Conservation (phyloP, 2,797 vertebrate species). For the Rhyacichthys aspro region DNA sequence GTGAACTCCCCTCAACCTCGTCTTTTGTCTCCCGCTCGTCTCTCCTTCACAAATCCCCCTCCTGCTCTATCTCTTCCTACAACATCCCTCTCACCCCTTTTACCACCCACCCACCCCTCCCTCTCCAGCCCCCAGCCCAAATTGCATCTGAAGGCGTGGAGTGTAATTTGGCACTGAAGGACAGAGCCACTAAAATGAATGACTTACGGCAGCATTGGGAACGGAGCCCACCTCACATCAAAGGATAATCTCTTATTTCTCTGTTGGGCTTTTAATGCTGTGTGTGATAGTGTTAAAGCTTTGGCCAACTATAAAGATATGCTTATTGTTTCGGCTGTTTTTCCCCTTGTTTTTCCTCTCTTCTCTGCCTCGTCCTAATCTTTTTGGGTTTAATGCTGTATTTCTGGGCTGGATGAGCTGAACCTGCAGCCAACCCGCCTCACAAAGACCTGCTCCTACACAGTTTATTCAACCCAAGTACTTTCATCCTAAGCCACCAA, state of each 20-base stretch:
- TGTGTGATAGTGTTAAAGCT: constrained; percentile 65
- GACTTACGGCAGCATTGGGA: constrained; percentile 77
- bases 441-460: constrained; percentile 39
- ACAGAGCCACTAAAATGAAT: constrained; percentile 67
- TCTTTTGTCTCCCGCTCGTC: constrained; percentile 32
- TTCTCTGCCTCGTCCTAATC: constrained; percentile 31
- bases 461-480: constrained; percentile 52
- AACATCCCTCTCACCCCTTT: constrained; percentile 35
- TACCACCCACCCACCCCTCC: constrained; percentile 19
- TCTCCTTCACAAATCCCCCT: constrained; percentile 25
- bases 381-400: constrained; percentile 38
- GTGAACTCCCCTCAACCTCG: constrained; percentile 33
- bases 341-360: constrained; percentile 31
- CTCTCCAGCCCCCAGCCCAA: constrained; percentile 23
- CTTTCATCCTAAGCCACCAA: constrained; percentile 64
- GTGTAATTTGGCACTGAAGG: constrained; percentile 71
- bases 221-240: constrained; percentile 77
- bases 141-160: constrained; percentile 59
- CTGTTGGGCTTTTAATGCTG: constrained; percentile 69
- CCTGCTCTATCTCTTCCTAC: constrained; percentile 43
- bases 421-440: constrained; percentile 41
- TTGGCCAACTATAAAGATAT: constrained; percentile 65
- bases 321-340: constrained; percentile 59
- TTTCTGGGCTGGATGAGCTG: constrained; percentile 36
- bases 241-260: constrained; percentile 78